phyloP scores from a whole-genome alignment of 2,113 vertebrate species.

The Rhombomys opimus region DNA sequence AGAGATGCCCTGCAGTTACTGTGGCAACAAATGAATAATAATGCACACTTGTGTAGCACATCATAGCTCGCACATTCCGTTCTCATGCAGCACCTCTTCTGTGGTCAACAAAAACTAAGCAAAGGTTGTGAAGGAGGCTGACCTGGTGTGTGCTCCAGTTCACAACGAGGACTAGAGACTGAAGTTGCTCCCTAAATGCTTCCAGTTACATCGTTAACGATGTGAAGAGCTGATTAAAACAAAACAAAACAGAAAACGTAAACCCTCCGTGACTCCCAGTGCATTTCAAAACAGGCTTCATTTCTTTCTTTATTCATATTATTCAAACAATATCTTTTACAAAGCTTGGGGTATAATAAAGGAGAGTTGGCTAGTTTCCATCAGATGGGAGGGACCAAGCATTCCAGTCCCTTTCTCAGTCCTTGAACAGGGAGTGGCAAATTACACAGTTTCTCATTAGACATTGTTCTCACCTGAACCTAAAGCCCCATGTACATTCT shows the following conservation, averaged over 20 bases:
- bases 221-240: background rate
- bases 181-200: background rate
- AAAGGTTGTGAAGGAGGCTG: background rate
- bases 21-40: slow-evolving; percentile 82
- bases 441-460: background rate
- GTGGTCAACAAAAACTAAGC: slow-evolving; percentile 45
- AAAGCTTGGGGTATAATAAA: background rate
- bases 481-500: background rate
- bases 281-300: slow-evolving; percentile 5
- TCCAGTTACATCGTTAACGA: background rate
- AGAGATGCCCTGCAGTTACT: slow-evolving; percentile 81
- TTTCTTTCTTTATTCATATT: background rate
- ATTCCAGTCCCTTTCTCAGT: no score
- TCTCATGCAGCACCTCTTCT: slow-evolving; percentile 64
- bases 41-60: slow-evolving; percentile 61
- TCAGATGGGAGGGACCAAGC: background rate
- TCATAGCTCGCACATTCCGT: slow-evolving; percentile 65
- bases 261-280: background rate
- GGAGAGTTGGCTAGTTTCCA: background rate
- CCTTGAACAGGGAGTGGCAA: background rate
- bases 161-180: slow-evolving; percentile 33
- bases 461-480: background rate
- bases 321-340: background rate
- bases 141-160: background rate
- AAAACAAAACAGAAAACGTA: background rate